Evolutionary conservation across 2,113 vertebrate genomes (phyloP).

Genomic region (Erythrocercus mccallii): DNA sequence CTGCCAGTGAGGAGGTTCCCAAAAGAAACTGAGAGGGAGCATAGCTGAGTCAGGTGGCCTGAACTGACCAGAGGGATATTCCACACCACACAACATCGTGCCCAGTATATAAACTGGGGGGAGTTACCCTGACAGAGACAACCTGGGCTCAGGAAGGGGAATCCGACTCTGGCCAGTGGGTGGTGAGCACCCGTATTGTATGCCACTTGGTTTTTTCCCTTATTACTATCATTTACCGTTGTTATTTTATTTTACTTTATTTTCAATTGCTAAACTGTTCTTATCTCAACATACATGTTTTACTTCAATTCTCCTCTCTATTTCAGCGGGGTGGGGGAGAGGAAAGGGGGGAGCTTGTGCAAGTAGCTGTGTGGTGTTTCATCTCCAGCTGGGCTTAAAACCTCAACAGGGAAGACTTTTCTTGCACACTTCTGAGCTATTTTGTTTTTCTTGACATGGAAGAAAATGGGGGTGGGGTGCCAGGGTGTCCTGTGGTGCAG

Average conservation of each 20-base stretch:
- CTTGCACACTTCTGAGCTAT: background rate
- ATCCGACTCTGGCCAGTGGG: background rate
- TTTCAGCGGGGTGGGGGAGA: background rate
- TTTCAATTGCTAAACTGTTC: background rate
- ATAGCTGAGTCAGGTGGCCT: background rate
- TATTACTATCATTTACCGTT: background rate
- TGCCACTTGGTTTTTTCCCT: background rate
- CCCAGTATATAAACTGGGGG: background rate
- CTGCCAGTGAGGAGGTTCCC: background rate
- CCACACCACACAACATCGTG: fast-evolving
- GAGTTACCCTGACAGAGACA: background rate
- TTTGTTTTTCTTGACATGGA: background rate
- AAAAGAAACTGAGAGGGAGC: background rate
- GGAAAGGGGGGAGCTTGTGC: background rate
- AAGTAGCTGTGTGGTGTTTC: background rate
- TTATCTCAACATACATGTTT: background rate
- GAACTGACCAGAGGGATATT: background rate
- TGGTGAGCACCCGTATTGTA: background rate
- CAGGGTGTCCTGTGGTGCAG: background rate
- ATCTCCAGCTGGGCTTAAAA: background rate
- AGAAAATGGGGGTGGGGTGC: background rate
- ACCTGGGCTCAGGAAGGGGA: background rate
- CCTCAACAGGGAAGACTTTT: background rate
- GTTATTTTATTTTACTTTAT: background rate
- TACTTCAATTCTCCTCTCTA: background rate